Base-by-base conservation (phyloP, 2,797 vertebrate genomes). In the Platyrinchus mystaceus region DNA sequence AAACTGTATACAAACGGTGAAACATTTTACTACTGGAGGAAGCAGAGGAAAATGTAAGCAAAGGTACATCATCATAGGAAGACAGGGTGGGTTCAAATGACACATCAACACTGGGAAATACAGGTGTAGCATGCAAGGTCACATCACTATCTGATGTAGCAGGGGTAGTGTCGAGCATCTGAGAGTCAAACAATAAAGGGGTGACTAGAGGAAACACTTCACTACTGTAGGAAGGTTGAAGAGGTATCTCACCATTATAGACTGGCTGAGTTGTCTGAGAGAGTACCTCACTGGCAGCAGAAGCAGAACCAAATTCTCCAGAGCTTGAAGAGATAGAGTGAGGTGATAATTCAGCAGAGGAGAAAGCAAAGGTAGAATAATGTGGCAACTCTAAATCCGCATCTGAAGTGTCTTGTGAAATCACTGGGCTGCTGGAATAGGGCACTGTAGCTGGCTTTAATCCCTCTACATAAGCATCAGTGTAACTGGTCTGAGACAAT, bases 171-270 rank as follows among this genome's bases (percentile, higher is more conserved):
- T 98, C 97, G 98, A 98, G 98, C 97, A 97, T 97, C 97, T 97
- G 97, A 97, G 96, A 96, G 95, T 97, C 98, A 98, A 98, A 98
- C 97, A 98, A 98, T 98, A 98, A 97, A 97, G 98, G 97, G 97
- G 98, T 98, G 97, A 97, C 98, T 97, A 98, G 97, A 98, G 98
- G 97, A 97, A 98, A 98, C 97, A 97, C 97, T 96, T 98, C 98
- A 98, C 98, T 98, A 98, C 97, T 97, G 98, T 97, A 97, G 97
- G 98, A 98, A 97, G 98, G 97, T 97, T 97, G 97, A 97, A 98
- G 94, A 97, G 96, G 97, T 95, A 97, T 98, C 99, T 99, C 99
- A 99, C 99, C 99, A 95, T 99, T 99, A 95, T 98, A 98, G 70
- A 98, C 85, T 12, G 98, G 98, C 67, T 98, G 97, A 79, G 98